Evolutionary conservation across 2,113 vertebrate species (phyloP).

Genomic region (Sciurus niger): DNA sequence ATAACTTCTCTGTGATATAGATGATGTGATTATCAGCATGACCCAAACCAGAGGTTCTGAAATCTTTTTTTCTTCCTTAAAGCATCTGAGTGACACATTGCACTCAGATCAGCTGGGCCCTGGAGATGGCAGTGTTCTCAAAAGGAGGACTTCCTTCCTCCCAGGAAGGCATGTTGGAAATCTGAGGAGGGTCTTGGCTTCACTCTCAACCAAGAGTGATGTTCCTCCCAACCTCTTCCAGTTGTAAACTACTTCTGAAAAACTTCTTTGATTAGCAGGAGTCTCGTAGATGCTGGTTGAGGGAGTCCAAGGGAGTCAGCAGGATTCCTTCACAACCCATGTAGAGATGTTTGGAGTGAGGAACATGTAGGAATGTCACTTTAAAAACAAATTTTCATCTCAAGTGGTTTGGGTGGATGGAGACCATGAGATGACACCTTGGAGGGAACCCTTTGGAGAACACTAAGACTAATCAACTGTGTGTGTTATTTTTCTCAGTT

Average conservation of each 20-base stretch:
- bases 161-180: neutral
- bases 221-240: neutral
- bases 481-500: neutral
- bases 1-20: neutral
- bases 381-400: neutral
- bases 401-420: neutral
- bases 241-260: conserved; percentile 29
- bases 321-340: neutral
- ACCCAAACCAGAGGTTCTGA: neutral
- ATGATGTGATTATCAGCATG: neutral
- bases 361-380: fast-evolving
- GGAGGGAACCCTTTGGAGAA: neutral
- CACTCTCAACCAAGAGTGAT: neutral
- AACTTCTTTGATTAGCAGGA: neutral
- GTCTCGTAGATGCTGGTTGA: neutral
- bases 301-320: neutral
- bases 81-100: neutral
- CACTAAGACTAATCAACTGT: neutral
- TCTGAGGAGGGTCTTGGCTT: neutral
- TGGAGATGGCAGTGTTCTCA: neutral
- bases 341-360: neutral
- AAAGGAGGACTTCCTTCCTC: neutral
- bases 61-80: neutral
- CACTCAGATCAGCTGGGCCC: neutral
- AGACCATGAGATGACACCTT: fast-evolving